Base-by-base conservation (phyloP, 92 coral and sea anemone species). In the Zoanthus gigantus region DNA sequence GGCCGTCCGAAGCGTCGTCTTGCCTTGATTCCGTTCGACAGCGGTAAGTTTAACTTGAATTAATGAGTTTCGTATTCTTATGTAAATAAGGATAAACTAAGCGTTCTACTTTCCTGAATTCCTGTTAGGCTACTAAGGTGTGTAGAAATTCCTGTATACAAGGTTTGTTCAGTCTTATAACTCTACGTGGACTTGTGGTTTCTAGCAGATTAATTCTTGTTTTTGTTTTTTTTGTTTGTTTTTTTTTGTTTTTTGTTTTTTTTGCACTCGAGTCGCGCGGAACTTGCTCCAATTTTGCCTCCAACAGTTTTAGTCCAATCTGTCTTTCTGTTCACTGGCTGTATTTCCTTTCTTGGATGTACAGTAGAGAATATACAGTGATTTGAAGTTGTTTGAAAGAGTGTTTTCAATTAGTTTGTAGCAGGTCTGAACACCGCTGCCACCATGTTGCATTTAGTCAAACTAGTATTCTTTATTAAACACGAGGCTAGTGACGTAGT, bases 271-370 rank as follows among this genome's bases (percentile, higher is more conserved):
- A 75, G 77, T 73, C 56, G 56, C 32, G 77, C 77, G 54, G 44
- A 75, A 75, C 34, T n/a, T 75, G 63, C 79, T 75, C 42, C 79
- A 1, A 75, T 75, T 75, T 75, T 15, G 42, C 32, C 79, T 47
- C 79, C 79, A 46, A 28, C 79, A 32, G 79, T n/a, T 32, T 47
- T 13, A 10, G 17, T 75, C 18, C 79, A 50, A 50, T 75, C 77
- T 9, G 11, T 68, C 73, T 32, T 45, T 75, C 79, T 75, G 63
- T 75, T 75, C 79, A 75, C 79, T 75, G 79, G 79, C 79, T 45
- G 78, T 74, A 45, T 57, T 74, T 74, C 78, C 78, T 74, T 74
- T 74, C 78, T 74, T 74, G 78, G 79, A 75, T 47, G 79, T 75
- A 75, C 60, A 75, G 79, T 75, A 15, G 79, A 60, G 79, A 48